A percentile compares a stretch with the other conserved stretches of the same genome.
Conservation (phyloP, 2,888 invertebrate species). For the Dasypolia templi region DNA sequence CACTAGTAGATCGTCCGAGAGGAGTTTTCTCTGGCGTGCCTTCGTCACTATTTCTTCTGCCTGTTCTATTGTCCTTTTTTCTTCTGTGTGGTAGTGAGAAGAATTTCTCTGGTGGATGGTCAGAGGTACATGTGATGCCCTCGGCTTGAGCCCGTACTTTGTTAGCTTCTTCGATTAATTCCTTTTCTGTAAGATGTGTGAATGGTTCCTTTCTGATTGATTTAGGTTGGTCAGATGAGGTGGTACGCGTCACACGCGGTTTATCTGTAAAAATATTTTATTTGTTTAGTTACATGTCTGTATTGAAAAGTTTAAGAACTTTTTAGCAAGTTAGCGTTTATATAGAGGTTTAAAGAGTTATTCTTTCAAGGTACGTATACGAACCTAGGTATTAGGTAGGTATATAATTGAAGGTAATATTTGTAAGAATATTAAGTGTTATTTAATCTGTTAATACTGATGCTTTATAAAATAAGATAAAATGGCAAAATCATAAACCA, state of each 20-base stretch:
- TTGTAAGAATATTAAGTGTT: neutral
- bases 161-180: conserved; percentile 94
- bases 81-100: conserved; percentile 92
- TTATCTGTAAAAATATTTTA: conserved; percentile 81
- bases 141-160: conserved; percentile 94
- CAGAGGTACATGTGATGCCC: conserved; percentile 92
- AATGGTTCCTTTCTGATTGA: conserved; percentile 90
- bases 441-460: conserved; percentile 5
- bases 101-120: conserved; percentile 91
- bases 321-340: conserved; percentile 43
- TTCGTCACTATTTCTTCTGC: conserved; percentile 90
- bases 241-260: conserved; percentile 84
- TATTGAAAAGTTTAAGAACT: neutral
- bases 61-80: conserved; percentile 86
- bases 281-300: conserved; percentile 12
- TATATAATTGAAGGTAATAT: neutral
- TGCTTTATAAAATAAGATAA: neutral
- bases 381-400: neutral
- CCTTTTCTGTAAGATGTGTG: conserved; percentile 92
- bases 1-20: conserved; percentile 90
- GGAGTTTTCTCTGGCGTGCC: conserved; percentile 82
- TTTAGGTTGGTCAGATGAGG: conserved; percentile 80
- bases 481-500: neutral
- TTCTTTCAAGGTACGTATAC: neutral
- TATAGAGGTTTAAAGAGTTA: conserved; percentile 2